These are phyloP conservation scores for Drosophila mimica DNA, from an alignment of 2,888 invertebrate species.

Conservation along the genomic window DNA sequence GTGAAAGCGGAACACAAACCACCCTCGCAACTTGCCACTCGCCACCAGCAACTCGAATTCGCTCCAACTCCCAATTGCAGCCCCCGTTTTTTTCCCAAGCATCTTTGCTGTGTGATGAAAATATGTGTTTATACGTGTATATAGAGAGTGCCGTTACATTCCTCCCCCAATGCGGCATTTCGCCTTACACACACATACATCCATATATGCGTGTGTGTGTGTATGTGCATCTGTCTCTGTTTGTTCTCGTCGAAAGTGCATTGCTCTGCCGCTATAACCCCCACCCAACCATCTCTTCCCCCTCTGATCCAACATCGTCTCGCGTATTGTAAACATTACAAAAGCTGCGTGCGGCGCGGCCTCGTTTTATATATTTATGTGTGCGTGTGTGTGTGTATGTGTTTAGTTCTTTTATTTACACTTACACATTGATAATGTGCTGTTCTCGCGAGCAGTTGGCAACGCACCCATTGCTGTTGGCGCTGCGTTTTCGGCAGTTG, in stretches of 20 bases:
- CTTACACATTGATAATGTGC: constrained; percentile 55
- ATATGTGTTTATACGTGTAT: constrained; percentile 23
- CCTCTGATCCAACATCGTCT: constrained; percentile 21
- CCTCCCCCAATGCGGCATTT: constrained; percentile 75
- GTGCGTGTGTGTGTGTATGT: constrained; percentile 41
- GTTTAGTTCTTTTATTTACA: constrained; percentile 54
- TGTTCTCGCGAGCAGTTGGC: constrained; percentile 63
- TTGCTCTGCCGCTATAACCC: constrained; percentile 58
- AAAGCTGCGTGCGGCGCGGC: constrained; percentile 72
- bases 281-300: not conserved
- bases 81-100: constrained; percentile 35
- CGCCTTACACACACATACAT: constrained; percentile 21
- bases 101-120: constrained; percentile 51
- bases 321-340: constrained; percentile 70
- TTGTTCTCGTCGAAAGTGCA: constrained; percentile 68
- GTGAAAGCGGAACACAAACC: constrained; percentile 68
- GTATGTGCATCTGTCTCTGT: constrained; percentile 60
- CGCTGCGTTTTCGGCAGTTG: constrained; percentile 75
- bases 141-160: constrained; percentile 63
- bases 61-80: constrained; percentile 47
- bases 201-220: constrained; percentile 20
- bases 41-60: constrained; percentile 13
- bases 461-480: constrained; percentile 48
- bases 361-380: constrained; percentile 58
- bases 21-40: constrained; percentile 52